These are phyloP conservation scores for Agonopterix subpropinquella DNA, from an alignment of 2,888 invertebrate species.

Conservation along the genomic window DNA sequence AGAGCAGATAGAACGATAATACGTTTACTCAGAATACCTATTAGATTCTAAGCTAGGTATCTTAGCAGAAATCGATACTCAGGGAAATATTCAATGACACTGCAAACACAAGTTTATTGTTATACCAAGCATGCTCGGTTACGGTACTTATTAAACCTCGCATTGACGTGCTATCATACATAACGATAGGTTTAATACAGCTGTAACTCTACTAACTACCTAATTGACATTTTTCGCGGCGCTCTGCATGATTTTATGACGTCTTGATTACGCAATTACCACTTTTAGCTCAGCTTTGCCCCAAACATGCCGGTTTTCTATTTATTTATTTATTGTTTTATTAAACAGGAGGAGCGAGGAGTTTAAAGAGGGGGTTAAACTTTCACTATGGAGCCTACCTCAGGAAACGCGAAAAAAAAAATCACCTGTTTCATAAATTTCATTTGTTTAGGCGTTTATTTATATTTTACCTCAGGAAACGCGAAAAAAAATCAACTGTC, in stretches of 20 bases:
- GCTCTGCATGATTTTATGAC: conserved; percentile 1
- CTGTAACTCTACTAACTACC: not conserved
- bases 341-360: no score
- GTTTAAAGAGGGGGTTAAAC: no score
- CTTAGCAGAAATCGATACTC: conserved; percentile 40
- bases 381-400: no score
- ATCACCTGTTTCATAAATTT: no score
- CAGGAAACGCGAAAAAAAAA: no score
- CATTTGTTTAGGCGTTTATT: no score
- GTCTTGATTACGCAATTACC: conserved; percentile 16
- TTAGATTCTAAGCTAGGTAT: not conserved
- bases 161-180: not conserved
- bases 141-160: not conserved
- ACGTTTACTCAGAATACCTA: no score
- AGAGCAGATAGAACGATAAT: no score
- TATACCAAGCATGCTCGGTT: not conserved
- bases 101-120: conserved; percentile 7
- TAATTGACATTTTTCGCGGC: not conserved
- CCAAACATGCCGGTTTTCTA: no score
- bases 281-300: not conserved
- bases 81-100: conserved; percentile 34
- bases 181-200: not conserved
- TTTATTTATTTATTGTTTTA: no score
- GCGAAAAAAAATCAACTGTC: no score
- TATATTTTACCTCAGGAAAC: no score